phyloP scores from a whole-genome alignment of 1,140 invertebrate species.

The Planococcus citri region DNA sequence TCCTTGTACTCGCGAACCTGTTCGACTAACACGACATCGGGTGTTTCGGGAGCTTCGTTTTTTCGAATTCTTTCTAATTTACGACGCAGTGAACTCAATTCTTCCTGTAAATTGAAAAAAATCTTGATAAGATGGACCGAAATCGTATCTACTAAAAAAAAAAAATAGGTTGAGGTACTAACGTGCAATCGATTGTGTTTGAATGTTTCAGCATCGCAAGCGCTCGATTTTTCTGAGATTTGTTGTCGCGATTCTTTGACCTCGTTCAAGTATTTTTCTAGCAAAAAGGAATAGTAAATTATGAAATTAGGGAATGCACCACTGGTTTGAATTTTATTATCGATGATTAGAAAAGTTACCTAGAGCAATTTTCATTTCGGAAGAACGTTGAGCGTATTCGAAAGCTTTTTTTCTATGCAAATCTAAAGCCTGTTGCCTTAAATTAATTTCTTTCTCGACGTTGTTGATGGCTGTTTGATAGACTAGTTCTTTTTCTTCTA shows the following conservation, averaged over 20 bases:
- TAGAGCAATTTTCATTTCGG: constrained; percentile 92
- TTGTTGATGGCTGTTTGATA: constrained; percentile 83
- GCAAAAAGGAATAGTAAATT: constrained; percentile 26
- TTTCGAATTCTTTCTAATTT: constrained; percentile 96
- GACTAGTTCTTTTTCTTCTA: constrained; percentile 94
- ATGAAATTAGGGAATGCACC: background rate
- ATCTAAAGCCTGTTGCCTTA: constrained; percentile 89
- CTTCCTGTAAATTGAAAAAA: constrained; percentile 52
- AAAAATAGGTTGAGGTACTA: constrained; percentile 28
- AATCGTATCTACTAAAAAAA: background rate
- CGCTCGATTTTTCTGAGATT: constrained; percentile 83
- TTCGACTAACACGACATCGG: constrained; percentile 94
- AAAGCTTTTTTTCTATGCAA: constrained; percentile 96
- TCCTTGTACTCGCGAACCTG: constrained; percentile 98
- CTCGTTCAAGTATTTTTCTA: constrained; percentile 88
- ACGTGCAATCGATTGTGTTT: constrained; percentile 89
- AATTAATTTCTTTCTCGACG: constrained; percentile 83
- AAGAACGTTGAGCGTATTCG: constrained; percentile 87
- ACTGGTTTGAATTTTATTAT: background rate
- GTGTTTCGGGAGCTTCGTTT: constrained; percentile 88
- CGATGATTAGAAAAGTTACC: constrained; percentile 41
- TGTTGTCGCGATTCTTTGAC: constrained; percentile 95
- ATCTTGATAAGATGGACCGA: background rate
- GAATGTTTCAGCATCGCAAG: constrained; percentile 88
- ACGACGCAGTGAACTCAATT: constrained; percentile 77